Evolutionary conservation across 2,888 invertebrate genomes (phyloP).

Genomic region (Apodemia hepburni): DNA sequence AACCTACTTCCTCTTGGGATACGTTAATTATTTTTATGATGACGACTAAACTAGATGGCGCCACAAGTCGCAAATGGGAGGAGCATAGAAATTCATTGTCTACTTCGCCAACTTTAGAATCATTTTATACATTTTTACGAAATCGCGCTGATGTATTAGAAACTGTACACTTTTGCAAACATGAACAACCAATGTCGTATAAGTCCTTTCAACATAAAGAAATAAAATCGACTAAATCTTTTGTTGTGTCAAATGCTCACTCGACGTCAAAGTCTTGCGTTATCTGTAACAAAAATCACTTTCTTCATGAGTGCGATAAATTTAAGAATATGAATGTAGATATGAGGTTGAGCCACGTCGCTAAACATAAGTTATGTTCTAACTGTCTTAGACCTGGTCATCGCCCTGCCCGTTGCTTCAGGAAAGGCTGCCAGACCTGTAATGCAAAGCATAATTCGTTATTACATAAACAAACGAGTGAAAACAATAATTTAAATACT

Average conservation of each 20-base stretch:
- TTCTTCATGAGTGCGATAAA: background rate
- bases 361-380: background rate
- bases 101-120: conserved; percentile 19
- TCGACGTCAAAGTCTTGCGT: background rate
- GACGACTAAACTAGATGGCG: background rate
- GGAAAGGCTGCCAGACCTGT: conserved; percentile 21
- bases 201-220: background rate
- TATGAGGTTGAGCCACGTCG: background rate
- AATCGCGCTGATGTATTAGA: conserved; percentile 24
- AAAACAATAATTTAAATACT: background rate
- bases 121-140: conserved; percentile 23
- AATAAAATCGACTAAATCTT: background rate
- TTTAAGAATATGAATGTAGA: background rate
- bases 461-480: conserved; percentile 20
- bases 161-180: conserved; percentile 15
- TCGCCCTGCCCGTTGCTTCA: background rate
- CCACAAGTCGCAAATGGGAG: conserved; percentile 23
- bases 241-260: background rate
- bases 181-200: background rate
- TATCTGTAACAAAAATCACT: background rate
- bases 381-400: background rate
- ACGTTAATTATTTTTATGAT: conserved; percentile 2
- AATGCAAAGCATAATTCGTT: conserved; percentile 24
- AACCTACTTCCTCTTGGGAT: background rate
- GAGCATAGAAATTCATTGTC: conserved; percentile 19